phyloP scores from a whole-genome alignment of 1,140 invertebrate genomes.

The Cardiocondyla obscurior region DNA sequence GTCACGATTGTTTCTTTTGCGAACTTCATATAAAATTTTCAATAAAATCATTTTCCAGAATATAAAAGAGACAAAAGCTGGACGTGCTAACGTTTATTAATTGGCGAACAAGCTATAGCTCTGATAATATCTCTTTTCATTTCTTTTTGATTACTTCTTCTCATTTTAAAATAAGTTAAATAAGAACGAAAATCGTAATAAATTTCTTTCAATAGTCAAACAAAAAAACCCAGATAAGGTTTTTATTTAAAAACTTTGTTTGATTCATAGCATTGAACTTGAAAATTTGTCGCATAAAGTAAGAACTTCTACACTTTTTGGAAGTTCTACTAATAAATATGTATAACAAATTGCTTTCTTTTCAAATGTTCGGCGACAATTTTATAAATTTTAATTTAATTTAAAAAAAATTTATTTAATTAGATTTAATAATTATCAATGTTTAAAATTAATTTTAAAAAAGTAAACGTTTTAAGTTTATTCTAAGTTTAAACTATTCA shows the following conservation, averaged over 20 bases:
- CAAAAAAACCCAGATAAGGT: background rate
- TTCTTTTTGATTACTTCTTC: background rate
- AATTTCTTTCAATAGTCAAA: background rate
- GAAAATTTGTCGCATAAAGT: background rate
- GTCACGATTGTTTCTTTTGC: background rate
- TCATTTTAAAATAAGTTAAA: background rate
- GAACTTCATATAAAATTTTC: background rate
- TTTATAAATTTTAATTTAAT: background rate
- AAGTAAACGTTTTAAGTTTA: too few relatives aligned
- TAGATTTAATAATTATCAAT: background rate
- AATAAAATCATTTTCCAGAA: background rate
- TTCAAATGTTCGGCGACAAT: too few relatives aligned
- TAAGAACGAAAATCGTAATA: background rate
- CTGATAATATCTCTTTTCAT: background rate
- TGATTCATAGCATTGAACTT: background rate
- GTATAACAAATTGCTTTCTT: background rate
- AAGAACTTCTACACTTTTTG: background rate
- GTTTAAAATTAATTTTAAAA: too few relatives aligned
- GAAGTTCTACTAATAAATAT: background rate
- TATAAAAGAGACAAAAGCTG: background rate
- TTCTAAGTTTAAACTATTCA: too few relatives aligned
- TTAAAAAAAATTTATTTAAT: background rate
- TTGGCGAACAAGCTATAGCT: background rate
- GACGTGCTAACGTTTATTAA: background rate
- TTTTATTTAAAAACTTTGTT: background rate